Evolutionary conservation across 2,113 vertebrate genomes (phyloP), one percentile per base, ranked within the genome.

Genomic region (Lathamus discolor): DNA sequence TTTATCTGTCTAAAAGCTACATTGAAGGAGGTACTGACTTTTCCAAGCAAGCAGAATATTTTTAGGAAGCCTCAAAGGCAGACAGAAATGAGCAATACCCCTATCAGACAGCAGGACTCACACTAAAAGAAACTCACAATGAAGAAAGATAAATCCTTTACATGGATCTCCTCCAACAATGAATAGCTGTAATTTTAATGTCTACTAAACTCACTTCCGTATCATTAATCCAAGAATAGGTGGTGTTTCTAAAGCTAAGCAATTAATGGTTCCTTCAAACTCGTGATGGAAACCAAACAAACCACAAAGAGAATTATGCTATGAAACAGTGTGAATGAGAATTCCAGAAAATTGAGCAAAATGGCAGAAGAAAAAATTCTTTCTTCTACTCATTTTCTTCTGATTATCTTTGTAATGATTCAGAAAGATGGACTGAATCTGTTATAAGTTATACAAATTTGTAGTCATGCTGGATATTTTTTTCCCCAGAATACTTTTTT

Each of bases 181-280:
- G 3, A 91, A 64, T 25, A 80, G 11, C 8, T 46, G 7, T 23
- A 41, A 67, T 69, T 66, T 83, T 64, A 52, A 5, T 39, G 27
- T 39, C 11, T 74, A 20, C 22, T 61, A 55, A 66, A 9, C 6
- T 75, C 27, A 52, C 1, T 1, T 8, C 6, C 2, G 0, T 61
- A 23, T 28, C 7, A 24, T n/a, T 44, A 80, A 64, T 55, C 25
- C 11, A 86, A 76, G 12, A 48, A 61, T 6, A 83, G 5, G 17
- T 20, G 20, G 27, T 41, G 10, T 46, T 86, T 73, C 44, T 55
- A 19, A 93, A 84, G 13, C 5, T 78, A 10, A 43, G 17, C 1
- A 69, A 61, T 37, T 61, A 68, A 39, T 44, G 7, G 2, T 69
- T 87, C 28, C 14, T 73, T 14, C 19, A 69, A n/a, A 28, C 2